Conservation (phyloP, 35 echinoderm and acorn worm species). For the Eucidaris tribuloides region DNA sequence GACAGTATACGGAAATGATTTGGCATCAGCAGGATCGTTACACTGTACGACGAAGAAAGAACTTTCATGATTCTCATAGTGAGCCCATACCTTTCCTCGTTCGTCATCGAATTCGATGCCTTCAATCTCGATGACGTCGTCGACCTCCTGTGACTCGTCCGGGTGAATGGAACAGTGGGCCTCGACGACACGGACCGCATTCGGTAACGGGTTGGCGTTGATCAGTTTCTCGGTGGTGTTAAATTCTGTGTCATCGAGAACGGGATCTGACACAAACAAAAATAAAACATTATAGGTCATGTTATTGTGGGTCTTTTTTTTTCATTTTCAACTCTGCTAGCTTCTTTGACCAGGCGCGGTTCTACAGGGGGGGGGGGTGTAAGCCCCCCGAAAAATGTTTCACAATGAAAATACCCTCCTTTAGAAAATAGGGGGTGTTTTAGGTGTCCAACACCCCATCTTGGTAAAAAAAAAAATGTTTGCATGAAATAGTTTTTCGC, state of each 20-base stretch:
- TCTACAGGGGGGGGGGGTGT: too few species aligned
- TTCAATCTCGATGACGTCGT: conserved; percentile 40
- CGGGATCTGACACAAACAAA: conserved; percentile 7
- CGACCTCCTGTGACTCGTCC: conserved; percentile 43
- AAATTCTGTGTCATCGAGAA: conserved; percentile 25
- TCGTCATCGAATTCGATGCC: conserved; percentile 13
- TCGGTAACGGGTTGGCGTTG: conserved; percentile 23
- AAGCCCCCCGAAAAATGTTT: too few species aligned
- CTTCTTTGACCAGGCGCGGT: too few species aligned
- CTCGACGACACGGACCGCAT: conserved; percentile 31
- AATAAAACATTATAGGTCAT: neutral
- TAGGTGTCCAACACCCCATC: neutral
- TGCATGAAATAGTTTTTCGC: too few species aligned
- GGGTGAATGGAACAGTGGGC: conserved; percentile 51
- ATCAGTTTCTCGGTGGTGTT: conserved; percentile 18
- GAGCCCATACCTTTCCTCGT: neutral
- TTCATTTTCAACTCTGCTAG: neutral
- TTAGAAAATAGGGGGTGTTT: too few species aligned
- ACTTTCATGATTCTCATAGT: too few species aligned
- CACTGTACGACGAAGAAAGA: too few species aligned
- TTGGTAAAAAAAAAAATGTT: neutral
- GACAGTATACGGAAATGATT: too few species aligned
- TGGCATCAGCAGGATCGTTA: too few species aligned
- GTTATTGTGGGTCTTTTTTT: neutral
- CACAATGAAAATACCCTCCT: too few species aligned